Evolutionary conservation across 1,140 invertebrate genomes (phyloP).

Genomic region (Oscheius sp.): DNA sequence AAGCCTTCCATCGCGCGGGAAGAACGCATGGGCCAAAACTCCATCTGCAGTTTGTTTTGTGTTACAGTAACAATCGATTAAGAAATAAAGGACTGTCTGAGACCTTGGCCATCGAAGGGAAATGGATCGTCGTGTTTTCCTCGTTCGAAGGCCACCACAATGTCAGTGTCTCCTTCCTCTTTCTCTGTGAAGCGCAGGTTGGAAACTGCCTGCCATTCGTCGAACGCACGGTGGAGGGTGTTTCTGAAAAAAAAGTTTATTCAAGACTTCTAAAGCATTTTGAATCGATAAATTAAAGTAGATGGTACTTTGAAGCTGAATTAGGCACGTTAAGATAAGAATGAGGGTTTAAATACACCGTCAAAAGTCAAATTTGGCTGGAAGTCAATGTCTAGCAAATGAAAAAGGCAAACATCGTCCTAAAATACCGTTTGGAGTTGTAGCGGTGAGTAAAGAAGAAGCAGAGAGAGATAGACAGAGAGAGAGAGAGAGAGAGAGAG

Average conservation of each 20-base stretch:
- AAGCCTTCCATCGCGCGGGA: slow-evolving; percentile 53
- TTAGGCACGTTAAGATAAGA: too few species aligned
- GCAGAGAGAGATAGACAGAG: too few species aligned
- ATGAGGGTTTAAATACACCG: too few species aligned
- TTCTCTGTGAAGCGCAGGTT: slow-evolving; percentile 45
- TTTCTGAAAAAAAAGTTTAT: slow-evolving; percentile 49
- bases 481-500: too few species aligned
- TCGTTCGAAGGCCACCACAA: slow-evolving; percentile 46
- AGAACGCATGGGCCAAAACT: slow-evolving; percentile 58
- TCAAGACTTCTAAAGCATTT: neutral
- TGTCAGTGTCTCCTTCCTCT: slow-evolving; percentile 27
- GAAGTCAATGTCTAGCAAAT: too few species aligned
- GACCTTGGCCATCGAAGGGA: slow-evolving; percentile 54
- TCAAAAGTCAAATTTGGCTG: too few species aligned
- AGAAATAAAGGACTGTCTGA: neutral
- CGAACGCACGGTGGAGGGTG: slow-evolving; percentile 55
- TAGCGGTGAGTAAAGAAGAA: too few species aligned
- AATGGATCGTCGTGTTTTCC: slow-evolving; percentile 54
- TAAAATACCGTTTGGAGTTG: too few species aligned
- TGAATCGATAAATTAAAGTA: neutral
- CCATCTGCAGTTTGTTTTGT: slow-evolving; percentile 54
- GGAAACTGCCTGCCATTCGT: slow-evolving; percentile 51
- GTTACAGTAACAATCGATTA: neutral
- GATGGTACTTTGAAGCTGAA: too few species aligned
- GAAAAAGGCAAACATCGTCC: too few species aligned